Conservation (phyloP, 2,888 invertebrate genomes). For the Minunthozetes semirufus region DNA sequence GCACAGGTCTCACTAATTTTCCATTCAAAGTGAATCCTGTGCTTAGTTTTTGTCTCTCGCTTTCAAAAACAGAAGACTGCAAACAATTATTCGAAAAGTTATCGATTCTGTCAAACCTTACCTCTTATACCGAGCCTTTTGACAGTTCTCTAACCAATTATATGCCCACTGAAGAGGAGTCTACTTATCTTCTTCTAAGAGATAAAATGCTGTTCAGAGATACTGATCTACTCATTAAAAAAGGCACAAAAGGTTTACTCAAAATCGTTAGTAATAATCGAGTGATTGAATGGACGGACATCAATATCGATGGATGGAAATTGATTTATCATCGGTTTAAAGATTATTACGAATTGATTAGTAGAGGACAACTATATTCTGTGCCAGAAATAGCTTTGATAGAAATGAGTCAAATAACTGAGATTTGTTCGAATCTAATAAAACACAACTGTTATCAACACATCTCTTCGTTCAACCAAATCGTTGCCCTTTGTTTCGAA, state of each 20-base stretch:
- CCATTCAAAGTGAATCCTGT: conserved; percentile 27
- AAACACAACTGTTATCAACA: conserved; percentile 12
- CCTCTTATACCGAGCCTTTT: conserved; percentile 26
- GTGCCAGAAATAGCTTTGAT: conserved; percentile 17
- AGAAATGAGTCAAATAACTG: conserved; percentile 28
- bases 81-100: conserved; percentile 29
- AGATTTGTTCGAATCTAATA: conserved; percentile 34
- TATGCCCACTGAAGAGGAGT: conserved; percentile 17
- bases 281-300: conserved; percentile 34
- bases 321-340: conserved; percentile 32
- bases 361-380: conserved; percentile 29
- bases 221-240: conserved; percentile 13
- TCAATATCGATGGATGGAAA: conserved; percentile 35
- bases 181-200: not conserved
- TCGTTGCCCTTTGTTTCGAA: conserved; percentile 18
- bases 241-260: conserved; percentile 26
- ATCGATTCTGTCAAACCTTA: conserved; percentile 23
- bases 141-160: not conserved
- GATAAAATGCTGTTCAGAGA: conserved; percentile 18
- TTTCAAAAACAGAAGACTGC: conserved; percentile 22
- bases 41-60: conserved; percentile 22
- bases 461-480: conserved; percentile 17
- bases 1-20: conserved; percentile 27
- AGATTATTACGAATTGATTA: conserved; percentile 24
- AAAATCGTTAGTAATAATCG: conserved; percentile 2